A percentile compares a stretch with the other conserved stretches of the same genome.
These are phyloP conservation scores for Beris chalybata DNA, from an alignment of 2,888 invertebrate genomes.

Conservation along the genomic window DNA sequence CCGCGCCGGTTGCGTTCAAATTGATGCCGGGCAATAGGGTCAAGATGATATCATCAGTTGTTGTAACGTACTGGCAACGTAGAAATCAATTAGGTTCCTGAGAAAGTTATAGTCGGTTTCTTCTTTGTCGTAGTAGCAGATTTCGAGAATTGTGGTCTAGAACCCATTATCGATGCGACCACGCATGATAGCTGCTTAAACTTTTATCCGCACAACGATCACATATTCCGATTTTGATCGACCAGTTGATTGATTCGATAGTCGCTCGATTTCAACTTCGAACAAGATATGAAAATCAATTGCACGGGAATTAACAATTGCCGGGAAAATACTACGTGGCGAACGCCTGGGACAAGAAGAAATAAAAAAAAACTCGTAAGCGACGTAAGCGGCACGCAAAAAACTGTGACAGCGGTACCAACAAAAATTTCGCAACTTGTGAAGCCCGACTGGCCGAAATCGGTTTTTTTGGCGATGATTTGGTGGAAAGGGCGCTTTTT, in stretches of 20 bases:
- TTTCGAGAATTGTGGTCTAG: conserved; percentile 48
- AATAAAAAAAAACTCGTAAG: too few relatives aligned
- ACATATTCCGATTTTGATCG: conserved; percentile 55
- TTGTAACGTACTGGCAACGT: conserved; percentile 45
- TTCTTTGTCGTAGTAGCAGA: conserved; percentile 48
- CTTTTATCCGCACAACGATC: conserved; percentile 71
- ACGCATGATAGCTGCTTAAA: conserved; percentile 89
- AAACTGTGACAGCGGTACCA: conserved; percentile 15
- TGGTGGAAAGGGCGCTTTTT: neutral
- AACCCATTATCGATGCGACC: conserved; percentile 56
- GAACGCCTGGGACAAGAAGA: too few relatives aligned
- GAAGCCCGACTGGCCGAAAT: conserved; percentile 2
- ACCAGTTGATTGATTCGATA: conserved; percentile 61
- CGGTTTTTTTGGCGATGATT: neutral
- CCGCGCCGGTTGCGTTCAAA: conserved; percentile 40
- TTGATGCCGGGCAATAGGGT: conserved; percentile 47
- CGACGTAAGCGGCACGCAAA: too few relatives aligned
- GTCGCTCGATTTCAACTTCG: conserved; percentile 79
- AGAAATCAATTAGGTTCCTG: conserved; percentile 48
- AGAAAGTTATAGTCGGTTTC: conserved; percentile 46
- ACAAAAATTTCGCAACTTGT: neutral
- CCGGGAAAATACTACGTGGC: too few relatives aligned
- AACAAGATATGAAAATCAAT: too few relatives aligned
- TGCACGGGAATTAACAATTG: too few relatives aligned
- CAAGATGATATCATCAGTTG: conserved; percentile 45